phyloP scores from a whole-genome alignment of 2,888 invertebrate species.

The Chloromyia formosa region DNA sequence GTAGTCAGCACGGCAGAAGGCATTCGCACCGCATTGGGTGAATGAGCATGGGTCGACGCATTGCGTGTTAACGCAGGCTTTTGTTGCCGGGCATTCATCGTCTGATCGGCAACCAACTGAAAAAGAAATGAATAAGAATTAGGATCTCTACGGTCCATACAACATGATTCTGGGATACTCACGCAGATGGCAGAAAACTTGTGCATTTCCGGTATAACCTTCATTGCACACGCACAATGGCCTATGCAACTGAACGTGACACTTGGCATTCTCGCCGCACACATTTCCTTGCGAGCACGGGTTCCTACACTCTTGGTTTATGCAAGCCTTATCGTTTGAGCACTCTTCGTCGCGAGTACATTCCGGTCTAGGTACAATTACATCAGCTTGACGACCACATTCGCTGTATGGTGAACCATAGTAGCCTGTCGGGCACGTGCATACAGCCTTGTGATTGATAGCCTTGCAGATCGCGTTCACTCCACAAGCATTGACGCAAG shows the following conservation, averaged over 20 bases:
- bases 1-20: constrained; percentile 78
- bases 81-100: constrained; percentile 81
- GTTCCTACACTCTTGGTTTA: constrained; percentile 76
- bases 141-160: neutral
- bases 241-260: constrained; percentile 80
- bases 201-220: constrained; percentile 85
- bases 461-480: constrained; percentile 82
- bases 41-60: constrained; percentile 82
- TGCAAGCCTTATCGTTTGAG: constrained; percentile 82
- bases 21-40: constrained; percentile 82
- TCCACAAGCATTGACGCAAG: constrained; percentile 84
- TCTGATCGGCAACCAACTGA: constrained; percentile 85
- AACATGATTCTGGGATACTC: constrained; percentile 60
- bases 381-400: constrained; percentile 68
- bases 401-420: constrained; percentile 81
- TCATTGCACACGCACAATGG: constrained; percentile 84
- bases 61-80: constrained; percentile 83
- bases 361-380: constrained; percentile 73
- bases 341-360: constrained; percentile 82
- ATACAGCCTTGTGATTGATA: constrained; percentile 83
- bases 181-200: constrained; percentile 80
- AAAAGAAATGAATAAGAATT: constrained; percentile 53
- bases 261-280: constrained; percentile 82
- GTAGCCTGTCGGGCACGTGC: constrained; percentile 82
- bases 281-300: constrained; percentile 76